Base-by-base conservation (phyloP, 2,113 vertebrate species). In the Melozone crissalis region DNA sequence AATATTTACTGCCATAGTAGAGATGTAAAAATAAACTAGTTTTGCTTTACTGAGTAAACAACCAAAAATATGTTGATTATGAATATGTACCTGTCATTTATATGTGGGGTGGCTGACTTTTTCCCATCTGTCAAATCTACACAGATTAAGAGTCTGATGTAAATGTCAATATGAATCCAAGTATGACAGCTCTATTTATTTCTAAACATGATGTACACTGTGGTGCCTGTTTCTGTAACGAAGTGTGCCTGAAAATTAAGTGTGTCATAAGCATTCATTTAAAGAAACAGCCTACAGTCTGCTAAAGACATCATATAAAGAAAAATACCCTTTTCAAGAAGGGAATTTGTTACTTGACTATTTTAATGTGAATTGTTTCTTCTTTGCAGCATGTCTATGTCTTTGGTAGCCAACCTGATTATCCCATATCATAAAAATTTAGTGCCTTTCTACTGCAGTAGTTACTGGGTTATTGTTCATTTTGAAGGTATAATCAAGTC, bases 401-500 rank as follows among this genome's bases (percentile, higher is more conserved):
- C 77, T 95, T 92, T 94, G 46, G 88, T 93, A 96, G 95, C 77
- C 88, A 92, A 65, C 65, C 82, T 95, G 95, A 94, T 97, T 97
- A 94, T 73, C 19, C 66, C 84, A 47, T 96, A 96, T 95, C 89
- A 96, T 97, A 97, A 98, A 97, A 97, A 97, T 97, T 95, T 96
- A 96, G 83, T 96, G 85, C 94, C 89, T 94, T 91, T 93, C 95
- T 97, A 96, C 78, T 91, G 86, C 66, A 94, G 93, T 97, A 93
- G 91, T 97, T 97, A 94, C 95, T 92, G 86, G 65, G 85, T 97
- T 96, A 97, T 96, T 97, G 93, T 97, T 97, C 94, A 96, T 96
- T 97, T 97, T 96, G 95, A 97, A 96, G 96, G 94, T 92, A 94
- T 97, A 97, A 97, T 98, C 95, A 97, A 96, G 81, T 95, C 94